These are phyloP conservation scores for Agriotes lineatus DNA, from an alignment of 2,888 invertebrate species.

Conservation along the genomic window DNA sequence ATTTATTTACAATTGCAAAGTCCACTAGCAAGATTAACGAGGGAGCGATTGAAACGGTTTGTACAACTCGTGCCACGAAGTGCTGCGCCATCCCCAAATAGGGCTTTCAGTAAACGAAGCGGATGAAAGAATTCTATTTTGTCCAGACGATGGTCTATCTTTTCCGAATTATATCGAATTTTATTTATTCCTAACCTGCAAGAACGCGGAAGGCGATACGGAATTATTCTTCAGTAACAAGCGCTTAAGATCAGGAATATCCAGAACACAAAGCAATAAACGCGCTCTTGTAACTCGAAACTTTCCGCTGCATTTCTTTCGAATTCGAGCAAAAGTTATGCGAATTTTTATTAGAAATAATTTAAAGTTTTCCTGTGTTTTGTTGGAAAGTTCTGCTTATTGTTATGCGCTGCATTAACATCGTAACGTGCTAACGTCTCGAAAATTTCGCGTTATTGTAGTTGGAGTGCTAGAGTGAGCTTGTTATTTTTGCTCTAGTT, in stretches of 20 bases:
- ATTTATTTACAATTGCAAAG: constrained; percentile 39
- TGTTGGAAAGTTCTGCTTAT: constrained; percentile 36
- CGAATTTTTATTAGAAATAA: constrained; percentile 42
- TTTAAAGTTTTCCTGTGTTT: constrained; percentile 41
- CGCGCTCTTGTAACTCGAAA: constrained; percentile 16
- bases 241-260: background rate
- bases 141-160: background rate
- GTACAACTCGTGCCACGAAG: constrained; percentile 34
- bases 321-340: constrained; percentile 36
- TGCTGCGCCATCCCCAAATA: constrained; percentile 29
- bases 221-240: too few species aligned
- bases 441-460: constrained; percentile 27
- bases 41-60: constrained; percentile 40
- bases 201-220: too few species aligned
- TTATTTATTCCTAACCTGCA: background rate
- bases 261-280: constrained; percentile 25
- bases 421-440: constrained; percentile 41
- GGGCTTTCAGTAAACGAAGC: constrained; percentile 31
- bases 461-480: constrained; percentile 4
- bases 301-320: constrained; percentile 36
- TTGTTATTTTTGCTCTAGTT: constrained; percentile 30
- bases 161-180: background rate
- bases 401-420: constrained; percentile 42
- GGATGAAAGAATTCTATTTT: constrained; percentile 23
- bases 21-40: constrained; percentile 44